phyloP scores from a whole-genome alignment of 2,888 invertebrate species.

The Cheilosia vernalis region DNA sequence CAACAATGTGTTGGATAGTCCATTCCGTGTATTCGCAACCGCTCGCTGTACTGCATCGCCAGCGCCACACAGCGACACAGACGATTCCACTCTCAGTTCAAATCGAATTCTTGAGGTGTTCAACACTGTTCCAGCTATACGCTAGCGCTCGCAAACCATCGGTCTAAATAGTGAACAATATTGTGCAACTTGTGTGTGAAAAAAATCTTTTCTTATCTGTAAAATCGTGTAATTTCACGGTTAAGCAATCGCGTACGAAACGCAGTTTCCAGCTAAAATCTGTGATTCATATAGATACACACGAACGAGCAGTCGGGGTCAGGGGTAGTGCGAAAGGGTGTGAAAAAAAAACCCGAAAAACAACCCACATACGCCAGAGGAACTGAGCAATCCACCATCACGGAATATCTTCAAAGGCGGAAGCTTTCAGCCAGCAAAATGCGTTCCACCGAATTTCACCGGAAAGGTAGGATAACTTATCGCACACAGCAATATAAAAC shows the following conservation, averaged over 20 bases:
- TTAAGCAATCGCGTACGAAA: neutral
- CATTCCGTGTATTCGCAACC: conserved; percentile 47
- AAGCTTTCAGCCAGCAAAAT: conserved; percentile 72
- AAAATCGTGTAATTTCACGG: conserved; percentile 11
- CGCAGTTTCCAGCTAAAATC: neutral
- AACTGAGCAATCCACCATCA: conserved; percentile 30
- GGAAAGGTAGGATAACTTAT: conserved; percentile 58
- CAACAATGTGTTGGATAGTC: conserved; percentile 36
- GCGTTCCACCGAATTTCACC: conserved; percentile 71
- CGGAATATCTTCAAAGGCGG: conserved; percentile 68
- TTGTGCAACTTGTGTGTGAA: conserved; percentile 32
- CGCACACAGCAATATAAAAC: neutral
- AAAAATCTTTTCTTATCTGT: conserved; percentile 32
- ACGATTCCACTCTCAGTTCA: conserved; percentile 56
- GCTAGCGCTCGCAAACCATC: conserved; percentile 6
- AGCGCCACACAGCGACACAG: conserved; percentile 9
- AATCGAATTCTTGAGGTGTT: conserved; percentile 66
- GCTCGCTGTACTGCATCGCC: conserved; percentile 39
- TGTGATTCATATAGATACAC: conserved; percentile 19
- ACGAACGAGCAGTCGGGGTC: neutral
- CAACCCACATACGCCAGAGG: conserved; percentile 29
- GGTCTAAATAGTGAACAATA: conserved; percentile 28
- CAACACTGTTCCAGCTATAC: conserved; percentile 40
- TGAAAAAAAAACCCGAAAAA: conserved; percentile 16
- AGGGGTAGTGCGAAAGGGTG: conserved; percentile 27